Conservation (phyloP, 2,113 vertebrate species). For the Brevimyrus niger region DNA sequence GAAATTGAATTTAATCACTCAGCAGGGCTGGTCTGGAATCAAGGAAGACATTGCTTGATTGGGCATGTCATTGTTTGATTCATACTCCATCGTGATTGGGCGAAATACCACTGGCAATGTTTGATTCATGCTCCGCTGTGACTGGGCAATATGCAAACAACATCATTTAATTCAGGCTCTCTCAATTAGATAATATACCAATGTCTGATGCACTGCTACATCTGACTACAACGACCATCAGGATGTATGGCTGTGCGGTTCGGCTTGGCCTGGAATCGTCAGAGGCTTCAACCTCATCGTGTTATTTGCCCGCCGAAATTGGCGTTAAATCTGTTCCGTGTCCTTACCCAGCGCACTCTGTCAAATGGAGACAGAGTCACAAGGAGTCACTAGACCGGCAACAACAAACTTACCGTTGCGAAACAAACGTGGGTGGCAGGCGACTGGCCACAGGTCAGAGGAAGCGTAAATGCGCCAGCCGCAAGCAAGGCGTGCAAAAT, state of each 20-base stretch:
- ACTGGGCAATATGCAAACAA: not conserved
- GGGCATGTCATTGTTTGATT: not conserved
- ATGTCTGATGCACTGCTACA: not conserved
- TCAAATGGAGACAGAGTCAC: too few relatives aligned
- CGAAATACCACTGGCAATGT: not conserved
- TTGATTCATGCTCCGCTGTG: not conserved
- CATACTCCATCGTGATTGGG: not conserved
- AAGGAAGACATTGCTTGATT: not conserved
- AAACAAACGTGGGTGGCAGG: not conserved
- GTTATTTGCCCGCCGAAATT: not conserved
- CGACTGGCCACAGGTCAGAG: not conserved
- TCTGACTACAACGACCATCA: not conserved
- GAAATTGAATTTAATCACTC: not conserved
- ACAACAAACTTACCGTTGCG: not conserved
- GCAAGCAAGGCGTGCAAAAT: not conserved
- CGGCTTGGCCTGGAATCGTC: not conserved
- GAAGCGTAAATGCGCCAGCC: not conserved
- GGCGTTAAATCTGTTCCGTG: not conserved
- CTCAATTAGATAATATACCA: not conserved
- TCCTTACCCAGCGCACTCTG: not conserved
- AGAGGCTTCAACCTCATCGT: not conserved
- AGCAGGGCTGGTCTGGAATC: not conserved
- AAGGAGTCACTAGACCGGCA: not conserved
- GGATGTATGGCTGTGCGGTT: not conserved
- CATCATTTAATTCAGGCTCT: not conserved